phyloP scores from a whole-genome alignment of 1,140 invertebrate genomes.

The Drosophila obscura region DNA sequence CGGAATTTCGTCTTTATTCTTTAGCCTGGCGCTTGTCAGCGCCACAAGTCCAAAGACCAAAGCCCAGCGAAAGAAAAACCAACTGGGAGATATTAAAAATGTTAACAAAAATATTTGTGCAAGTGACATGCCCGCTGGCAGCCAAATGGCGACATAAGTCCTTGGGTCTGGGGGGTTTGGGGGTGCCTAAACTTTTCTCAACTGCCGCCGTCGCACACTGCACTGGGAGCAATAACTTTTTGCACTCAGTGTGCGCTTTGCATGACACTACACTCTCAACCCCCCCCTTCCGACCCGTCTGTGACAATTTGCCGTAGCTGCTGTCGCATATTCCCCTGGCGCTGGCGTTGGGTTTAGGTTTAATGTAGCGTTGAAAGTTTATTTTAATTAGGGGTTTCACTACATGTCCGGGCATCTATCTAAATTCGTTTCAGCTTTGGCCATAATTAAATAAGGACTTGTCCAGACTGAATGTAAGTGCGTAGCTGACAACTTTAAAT shows the following conservation, averaged over 20 bases:
- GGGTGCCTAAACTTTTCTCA: conserved; percentile 30
- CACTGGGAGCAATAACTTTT: conserved; percentile 52
- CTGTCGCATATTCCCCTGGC: conserved; percentile 19
- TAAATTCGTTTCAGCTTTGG: too few relatives aligned
- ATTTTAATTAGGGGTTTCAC: conserved; percentile 50
- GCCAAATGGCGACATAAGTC: background rate
- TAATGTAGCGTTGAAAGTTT: conserved; percentile 60
- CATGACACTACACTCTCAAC: background rate
- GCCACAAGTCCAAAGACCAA: background rate
- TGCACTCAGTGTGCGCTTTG: conserved; percentile 27
- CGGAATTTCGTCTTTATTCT: background rate
- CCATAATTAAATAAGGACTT: too few relatives aligned
- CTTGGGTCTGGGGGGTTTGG: background rate
- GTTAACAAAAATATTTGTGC: conserved; percentile 45
- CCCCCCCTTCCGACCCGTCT: background rate
- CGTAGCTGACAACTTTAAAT: too few relatives aligned
- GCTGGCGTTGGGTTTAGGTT: conserved; percentile 3
- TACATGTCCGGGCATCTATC: conserved; percentile 1
- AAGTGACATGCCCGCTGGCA: conserved; percentile 10
- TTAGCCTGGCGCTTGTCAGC: conserved; percentile 2
- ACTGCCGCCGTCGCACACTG: conserved; percentile 2
- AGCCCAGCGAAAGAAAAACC: background rate
- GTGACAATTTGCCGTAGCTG: conserved; percentile 30
- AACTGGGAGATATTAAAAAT: conserved; percentile 43
- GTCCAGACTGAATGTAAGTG: too few relatives aligned